These are phyloP conservation scores for Phaonia tiefii DNA, from an alignment of 2,888 invertebrate species.

Conservation along the genomic window DNA sequence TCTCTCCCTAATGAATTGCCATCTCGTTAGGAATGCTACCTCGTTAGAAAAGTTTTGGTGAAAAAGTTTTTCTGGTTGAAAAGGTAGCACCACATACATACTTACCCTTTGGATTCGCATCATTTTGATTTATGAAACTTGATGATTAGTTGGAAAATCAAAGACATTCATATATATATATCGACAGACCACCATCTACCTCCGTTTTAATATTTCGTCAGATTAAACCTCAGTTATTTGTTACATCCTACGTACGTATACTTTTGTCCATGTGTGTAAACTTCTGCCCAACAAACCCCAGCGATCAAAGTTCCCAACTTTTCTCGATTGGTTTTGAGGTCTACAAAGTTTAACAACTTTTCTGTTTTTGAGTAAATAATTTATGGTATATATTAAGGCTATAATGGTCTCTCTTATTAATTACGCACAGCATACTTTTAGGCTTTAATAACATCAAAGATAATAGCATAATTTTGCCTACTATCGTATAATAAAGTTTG, in stretches of 20 bases:
- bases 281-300: too few relatives aligned
- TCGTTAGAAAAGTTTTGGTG: slow-evolving; percentile 25
- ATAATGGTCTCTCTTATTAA: not conserved
- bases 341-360: slow-evolving; percentile 15
- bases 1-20: too few relatives aligned
- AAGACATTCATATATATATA: not conserved
- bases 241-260: too few relatives aligned
- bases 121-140: slow-evolving; percentile 62
- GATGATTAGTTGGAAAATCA: slow-evolving; percentile 50
- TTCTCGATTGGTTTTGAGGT: slow-evolving; percentile 11
- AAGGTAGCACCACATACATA: slow-evolving; percentile 11
- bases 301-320: slow-evolving; percentile 22
- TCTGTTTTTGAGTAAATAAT: not conserved
- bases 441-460: not conserved
- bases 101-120: slow-evolving; percentile 13
- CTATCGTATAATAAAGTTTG: too few relatives aligned
- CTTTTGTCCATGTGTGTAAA: too few relatives aligned
- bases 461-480: too few relatives aligned
- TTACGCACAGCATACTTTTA: not conserved
- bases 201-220: too few relatives aligned
- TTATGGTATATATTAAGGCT: not conserved
- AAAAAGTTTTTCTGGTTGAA: slow-evolving; percentile 34
- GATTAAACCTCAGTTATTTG: too few relatives aligned
- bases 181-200: too few relatives aligned
- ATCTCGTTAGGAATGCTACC: too few relatives aligned